Conservation (phyloP, 2,888 invertebrate genomes). For the Heliconius erato region DNA sequence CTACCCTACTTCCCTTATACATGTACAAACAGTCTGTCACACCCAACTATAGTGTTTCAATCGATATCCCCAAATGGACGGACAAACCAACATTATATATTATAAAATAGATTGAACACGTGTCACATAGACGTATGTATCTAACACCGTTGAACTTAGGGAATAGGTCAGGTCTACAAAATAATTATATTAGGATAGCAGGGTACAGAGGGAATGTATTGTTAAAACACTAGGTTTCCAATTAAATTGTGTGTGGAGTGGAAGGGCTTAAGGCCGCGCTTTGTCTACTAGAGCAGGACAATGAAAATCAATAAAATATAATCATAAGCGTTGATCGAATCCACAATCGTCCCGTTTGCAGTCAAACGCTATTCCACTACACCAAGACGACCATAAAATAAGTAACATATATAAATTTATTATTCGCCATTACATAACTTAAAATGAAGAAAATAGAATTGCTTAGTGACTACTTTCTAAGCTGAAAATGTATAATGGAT, state of each 20-base stretch:
- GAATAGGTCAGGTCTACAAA: neutral
- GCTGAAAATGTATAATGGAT: neutral
- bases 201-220: too few species aligned
- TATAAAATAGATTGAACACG: slow-evolving; percentile 24
- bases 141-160: neutral
- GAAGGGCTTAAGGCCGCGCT: too few species aligned
- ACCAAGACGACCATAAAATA: too few species aligned
- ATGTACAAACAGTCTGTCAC: slow-evolving; percentile 46
- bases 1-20: slow-evolving; percentile 41
- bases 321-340: neutral
- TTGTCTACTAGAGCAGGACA: neutral
- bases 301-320: neutral
- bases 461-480: neutral
- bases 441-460: neutral
- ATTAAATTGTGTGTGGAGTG: neutral
- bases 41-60: slow-evolving; percentile 56
- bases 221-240: neutral
- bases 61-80: slow-evolving; percentile 53
- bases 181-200: too few species aligned
- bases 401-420: too few species aligned
- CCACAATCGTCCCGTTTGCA: neutral
- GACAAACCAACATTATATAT: slow-evolving; percentile 44
- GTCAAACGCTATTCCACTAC: too few species aligned
- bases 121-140: neutral
- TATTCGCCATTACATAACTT: neutral